Conservation (phyloP, 2,888 invertebrate genomes). For the Andricus curvator region DNA sequence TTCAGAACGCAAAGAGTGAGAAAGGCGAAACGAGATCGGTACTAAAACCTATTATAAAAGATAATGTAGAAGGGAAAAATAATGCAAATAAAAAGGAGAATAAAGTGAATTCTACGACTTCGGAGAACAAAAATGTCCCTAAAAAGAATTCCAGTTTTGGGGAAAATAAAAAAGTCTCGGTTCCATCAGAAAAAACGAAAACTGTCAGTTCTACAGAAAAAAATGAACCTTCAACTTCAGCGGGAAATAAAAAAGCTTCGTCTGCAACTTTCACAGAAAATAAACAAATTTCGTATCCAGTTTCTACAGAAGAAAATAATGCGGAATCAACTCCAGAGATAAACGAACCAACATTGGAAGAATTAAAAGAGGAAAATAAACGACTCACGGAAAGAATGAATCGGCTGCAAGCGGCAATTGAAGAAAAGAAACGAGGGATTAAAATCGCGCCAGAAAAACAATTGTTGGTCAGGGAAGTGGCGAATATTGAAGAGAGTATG, state of each 20-base stretch:
- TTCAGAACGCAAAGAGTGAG: not conserved
- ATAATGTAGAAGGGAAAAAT: not conserved
- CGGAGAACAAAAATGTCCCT: not conserved
- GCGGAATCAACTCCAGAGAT: too few relatives aligned
- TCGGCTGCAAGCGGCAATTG: not conserved
- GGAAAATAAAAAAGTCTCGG: not conserved
- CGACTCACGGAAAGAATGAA: not conserved
- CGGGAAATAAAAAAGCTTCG: too few relatives aligned
- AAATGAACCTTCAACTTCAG: too few relatives aligned
- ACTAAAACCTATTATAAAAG: not conserved
- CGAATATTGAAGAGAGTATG: not conserved
- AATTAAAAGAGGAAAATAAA: not conserved
- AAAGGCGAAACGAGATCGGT: not conserved
- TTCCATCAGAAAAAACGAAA: not conserved
- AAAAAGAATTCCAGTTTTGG: not conserved
- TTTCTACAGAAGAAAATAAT: not conserved
- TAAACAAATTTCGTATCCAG: not conserved
- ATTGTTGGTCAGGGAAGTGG: not conserved
- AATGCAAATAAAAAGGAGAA: not conserved
- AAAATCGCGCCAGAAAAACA: not conserved
- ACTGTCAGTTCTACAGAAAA: not conserved
- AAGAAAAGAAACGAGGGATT: not conserved
- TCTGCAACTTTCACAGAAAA: not conserved
- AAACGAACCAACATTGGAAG: not conserved
- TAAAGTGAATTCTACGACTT: not conserved